These are phyloP conservation scores for Drosophila meridionalis DNA, from an alignment of 2,888 invertebrate species.

Conservation along the genomic window DNA sequence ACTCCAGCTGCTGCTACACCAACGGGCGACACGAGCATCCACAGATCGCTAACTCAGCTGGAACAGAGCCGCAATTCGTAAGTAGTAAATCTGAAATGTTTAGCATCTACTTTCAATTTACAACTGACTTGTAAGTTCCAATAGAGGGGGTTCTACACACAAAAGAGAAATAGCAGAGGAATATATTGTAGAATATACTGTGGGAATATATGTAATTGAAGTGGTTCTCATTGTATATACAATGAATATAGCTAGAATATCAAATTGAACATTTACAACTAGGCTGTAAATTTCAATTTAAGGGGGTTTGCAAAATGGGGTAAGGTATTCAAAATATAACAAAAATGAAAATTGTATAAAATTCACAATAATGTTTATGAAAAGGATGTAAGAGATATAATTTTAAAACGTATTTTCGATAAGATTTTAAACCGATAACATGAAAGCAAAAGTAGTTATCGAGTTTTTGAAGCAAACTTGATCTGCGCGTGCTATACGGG, in stretches of 20 bases:
- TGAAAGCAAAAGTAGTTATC: too few relatives aligned
- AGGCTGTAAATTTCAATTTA: background rate
- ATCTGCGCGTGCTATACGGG: too few relatives aligned
- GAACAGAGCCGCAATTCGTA: slow-evolving; percentile 44
- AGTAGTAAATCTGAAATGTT: background rate
- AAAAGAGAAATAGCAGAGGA: background rate
- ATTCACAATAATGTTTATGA: too few relatives aligned
- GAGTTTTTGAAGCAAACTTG: too few relatives aligned
- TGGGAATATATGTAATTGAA: background rate
- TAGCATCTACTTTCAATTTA: background rate
- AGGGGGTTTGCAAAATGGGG: too few relatives aligned
- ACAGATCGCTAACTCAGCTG: slow-evolving; percentile 33
- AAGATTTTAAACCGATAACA: too few relatives aligned
- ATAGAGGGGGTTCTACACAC: background rate
- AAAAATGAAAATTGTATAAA: too few relatives aligned
- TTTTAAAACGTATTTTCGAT: too few relatives aligned
- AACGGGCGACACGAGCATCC: slow-evolving; percentile 11
- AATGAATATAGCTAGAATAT: background rate
- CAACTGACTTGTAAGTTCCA: background rate
- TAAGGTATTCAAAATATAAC: too few relatives aligned
- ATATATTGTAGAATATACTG: background rate
- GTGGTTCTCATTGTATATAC: background rate
- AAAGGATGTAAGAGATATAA: too few relatives aligned
- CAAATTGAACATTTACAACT: background rate
- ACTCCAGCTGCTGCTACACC: background rate